A percentile compares a stretch with the other conserved stretches of the same genome.
phyloP scores from a whole-genome alignment of 2,888 invertebrate genomes.

The Sphecodes monilicornis region DNA sequence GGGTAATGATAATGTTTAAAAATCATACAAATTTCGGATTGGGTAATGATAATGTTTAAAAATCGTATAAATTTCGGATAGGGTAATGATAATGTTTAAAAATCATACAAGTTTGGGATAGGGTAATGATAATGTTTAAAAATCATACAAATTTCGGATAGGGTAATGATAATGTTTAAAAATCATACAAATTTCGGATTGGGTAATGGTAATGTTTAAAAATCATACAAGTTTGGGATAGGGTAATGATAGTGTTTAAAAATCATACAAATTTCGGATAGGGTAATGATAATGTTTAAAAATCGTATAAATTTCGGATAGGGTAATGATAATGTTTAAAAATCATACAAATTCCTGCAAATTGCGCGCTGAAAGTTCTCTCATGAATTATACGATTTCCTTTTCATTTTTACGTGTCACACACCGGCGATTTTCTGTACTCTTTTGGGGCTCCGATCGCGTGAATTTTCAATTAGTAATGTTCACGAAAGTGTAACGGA shows the following conservation, averaged over 20 bases:
- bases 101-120: slow-evolving; percentile 85
- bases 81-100: slow-evolving; percentile 85
- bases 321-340: slow-evolving; percentile 85
- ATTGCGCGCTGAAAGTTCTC: too few species aligned
- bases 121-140: slow-evolving; percentile 85
- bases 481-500: too few species aligned
- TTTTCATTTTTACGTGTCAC: too few species aligned
- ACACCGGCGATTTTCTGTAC: not conserved
- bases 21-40: slow-evolving; percentile 85
- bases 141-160: slow-evolving; percentile 85
- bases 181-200: slow-evolving; percentile 85
- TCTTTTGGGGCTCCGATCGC: not conserved
- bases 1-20: slow-evolving; percentile 85
- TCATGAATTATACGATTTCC: too few species aligned
- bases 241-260: slow-evolving; percentile 85
- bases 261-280: slow-evolving; percentile 85
- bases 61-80: slow-evolving; percentile 85
- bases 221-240: slow-evolving; percentile 85
- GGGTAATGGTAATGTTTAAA: slow-evolving; percentile 85
- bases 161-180: slow-evolving; percentile 85
- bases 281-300: slow-evolving; percentile 85
- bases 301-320: slow-evolving; percentile 85
- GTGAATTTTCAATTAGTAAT: not conserved
- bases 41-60: slow-evolving; percentile 85
- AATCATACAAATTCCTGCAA: not conserved